These are phyloP conservation scores for Eupithecia abbreviata DNA, from an alignment of 2,888 invertebrate species.

Conservation along the genomic window DNA sequence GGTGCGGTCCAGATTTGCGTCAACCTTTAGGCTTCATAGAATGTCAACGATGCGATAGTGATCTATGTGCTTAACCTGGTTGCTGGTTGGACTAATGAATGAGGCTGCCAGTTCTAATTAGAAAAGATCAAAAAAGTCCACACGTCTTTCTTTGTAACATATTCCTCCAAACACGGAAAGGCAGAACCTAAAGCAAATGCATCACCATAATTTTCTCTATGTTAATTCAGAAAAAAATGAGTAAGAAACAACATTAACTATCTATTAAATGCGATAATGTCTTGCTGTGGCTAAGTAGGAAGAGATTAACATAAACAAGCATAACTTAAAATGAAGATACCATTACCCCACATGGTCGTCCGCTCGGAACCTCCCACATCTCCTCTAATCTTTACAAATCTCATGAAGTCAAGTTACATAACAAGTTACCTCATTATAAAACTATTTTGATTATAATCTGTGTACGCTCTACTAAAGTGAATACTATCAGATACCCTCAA, in stretches of 20 bases:
- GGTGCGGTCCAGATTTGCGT: background rate
- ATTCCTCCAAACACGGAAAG: slow-evolving; percentile 1
- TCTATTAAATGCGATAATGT: slow-evolving; percentile 31
- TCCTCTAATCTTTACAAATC: slow-evolving; percentile 42
- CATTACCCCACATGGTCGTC: slow-evolving; percentile 10
- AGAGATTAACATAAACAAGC: slow-evolving; percentile 34
- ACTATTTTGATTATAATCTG: slow-evolving; percentile 60
- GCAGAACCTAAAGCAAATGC: background rate
- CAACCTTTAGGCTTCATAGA: background rate
- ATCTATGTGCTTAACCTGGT: background rate
- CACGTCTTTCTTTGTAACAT: slow-evolving; percentile 1
- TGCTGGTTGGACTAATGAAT: slow-evolving; percentile 8
- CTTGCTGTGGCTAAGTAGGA: slow-evolving; percentile 32
- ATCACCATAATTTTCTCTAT: slow-evolving; percentile 13
- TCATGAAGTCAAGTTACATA: slow-evolving; percentile 44
- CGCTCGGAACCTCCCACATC: slow-evolving; percentile 39
- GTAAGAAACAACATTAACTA: slow-evolving; percentile 20
- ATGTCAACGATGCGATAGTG: slow-evolving; percentile 9
- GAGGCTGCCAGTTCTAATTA: slow-evolving; percentile 8
- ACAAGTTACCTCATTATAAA: slow-evolving; percentile 52
- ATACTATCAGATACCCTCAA: slow-evolving; percentile 65
- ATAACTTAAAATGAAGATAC: slow-evolving; percentile 38
- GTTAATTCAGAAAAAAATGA: slow-evolving; percentile 12
- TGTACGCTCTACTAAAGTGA: slow-evolving; percentile 55
- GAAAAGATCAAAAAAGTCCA: background rate